These are phyloP conservation scores for Sturnus vulgaris DNA, from an alignment of 2,113 vertebrate species.

Conservation along the genomic window DNA sequence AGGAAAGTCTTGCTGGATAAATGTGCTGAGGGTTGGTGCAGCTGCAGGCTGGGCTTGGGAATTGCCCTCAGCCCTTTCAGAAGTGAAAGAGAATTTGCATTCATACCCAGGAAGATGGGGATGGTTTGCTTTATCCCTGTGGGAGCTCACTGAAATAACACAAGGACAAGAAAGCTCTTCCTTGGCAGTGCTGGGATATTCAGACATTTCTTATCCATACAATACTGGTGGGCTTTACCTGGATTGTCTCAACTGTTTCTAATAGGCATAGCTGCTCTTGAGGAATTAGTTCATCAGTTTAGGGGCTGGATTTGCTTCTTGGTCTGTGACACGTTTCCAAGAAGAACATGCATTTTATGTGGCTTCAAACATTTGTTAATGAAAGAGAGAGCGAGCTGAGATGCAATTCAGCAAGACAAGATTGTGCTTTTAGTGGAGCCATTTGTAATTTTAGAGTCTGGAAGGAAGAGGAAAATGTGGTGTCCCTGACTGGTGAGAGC, in stretches of 20 bases:
- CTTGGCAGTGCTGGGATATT: not conserved
- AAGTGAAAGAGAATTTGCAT: not conserved
- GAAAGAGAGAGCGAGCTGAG: not conserved
- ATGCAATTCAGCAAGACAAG: not conserved
- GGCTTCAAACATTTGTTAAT: constrained; percentile 34
- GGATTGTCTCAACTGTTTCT: constrained; percentile 5
- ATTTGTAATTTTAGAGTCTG: constrained; percentile 4
- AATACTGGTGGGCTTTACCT: not conserved
- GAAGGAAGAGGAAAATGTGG: not conserved
- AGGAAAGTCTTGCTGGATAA: not conserved
- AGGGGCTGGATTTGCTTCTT: constrained; percentile 5
- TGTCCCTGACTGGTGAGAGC: not conserved
- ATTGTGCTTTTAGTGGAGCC: constrained; percentile 40
- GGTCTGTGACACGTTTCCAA: not conserved
- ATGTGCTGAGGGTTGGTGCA: not conserved
- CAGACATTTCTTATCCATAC: accelerated
- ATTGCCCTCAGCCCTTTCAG: not conserved
- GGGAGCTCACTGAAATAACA: not conserved
- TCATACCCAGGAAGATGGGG: not conserved
- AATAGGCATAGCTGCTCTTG: not conserved
- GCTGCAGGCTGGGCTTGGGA: not conserved
- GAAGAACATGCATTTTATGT: constrained; percentile 14
- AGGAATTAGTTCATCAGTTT: not conserved
- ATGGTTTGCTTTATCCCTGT: not conserved
- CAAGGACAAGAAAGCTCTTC: accelerated